phyloP scores from a whole-genome alignment of 2,797 vertebrate species.

The Sandelia bainsii region DNA sequence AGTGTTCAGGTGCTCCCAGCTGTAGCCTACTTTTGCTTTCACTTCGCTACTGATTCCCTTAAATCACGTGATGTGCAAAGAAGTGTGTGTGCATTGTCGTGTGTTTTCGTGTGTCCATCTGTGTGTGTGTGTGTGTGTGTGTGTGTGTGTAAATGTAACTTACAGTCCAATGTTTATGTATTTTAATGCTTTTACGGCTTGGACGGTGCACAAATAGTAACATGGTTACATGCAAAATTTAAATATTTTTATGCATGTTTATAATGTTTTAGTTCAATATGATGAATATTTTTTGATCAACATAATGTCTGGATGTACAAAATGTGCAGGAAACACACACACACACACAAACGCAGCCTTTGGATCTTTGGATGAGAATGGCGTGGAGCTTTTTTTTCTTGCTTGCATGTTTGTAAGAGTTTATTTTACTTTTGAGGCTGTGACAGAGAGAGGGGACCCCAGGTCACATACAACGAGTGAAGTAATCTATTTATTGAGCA shows the following conservation, averaged over 20 bases:
- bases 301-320: too few relatives aligned
- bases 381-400: too few relatives aligned
- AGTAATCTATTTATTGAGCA: too few relatives aligned
- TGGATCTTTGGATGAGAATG: background rate
- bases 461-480: too few relatives aligned
- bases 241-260: too few relatives aligned
- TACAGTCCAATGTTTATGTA: background rate
- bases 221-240: background rate
- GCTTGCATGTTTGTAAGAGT: too few relatives aligned
- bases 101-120: background rate
- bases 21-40: conserved; percentile 42
- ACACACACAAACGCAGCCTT: background rate
- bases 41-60: background rate
- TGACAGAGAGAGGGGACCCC: too few relatives aligned
- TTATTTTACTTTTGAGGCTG: too few relatives aligned
- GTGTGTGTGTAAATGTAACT: background rate
- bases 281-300: too few relatives aligned
- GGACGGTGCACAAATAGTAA: background rate
- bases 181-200: background rate
- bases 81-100: background rate
- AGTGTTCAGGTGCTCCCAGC: background rate
- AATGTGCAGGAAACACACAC: too few relatives aligned
- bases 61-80: conserved; percentile 65
- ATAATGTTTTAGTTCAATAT: too few relatives aligned
- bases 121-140: background rate